Base-by-base conservation (phyloP, 2,888 invertebrate species). In the Platycnemis pennipes region DNA sequence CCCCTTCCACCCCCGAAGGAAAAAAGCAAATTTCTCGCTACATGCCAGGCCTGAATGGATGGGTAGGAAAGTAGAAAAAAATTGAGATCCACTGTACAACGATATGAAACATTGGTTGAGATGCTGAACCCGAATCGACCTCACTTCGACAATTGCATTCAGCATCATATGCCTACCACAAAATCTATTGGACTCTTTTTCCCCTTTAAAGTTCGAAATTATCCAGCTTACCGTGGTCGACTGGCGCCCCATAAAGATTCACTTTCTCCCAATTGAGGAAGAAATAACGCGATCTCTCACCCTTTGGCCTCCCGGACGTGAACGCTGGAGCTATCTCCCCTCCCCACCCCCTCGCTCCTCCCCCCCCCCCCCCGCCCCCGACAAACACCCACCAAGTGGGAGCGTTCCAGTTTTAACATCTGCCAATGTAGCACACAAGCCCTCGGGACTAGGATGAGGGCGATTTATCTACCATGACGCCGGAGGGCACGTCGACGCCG, bases 401-500 rank as follows among this genome's bases (percentile, higher is more conserved):
- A 77, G 77, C 11, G 31, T 37, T 77, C 77, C 37, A 77, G 77
- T 77, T 77, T 77, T 77, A 77, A 77, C 77, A 77, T 77, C 77
- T 77, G 77, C 77, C 77, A 77, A 77, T 77, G 77, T 77, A 26
- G 77, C 77, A 77, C 77, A 77, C 77, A 77, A 77, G 77, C 11
- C 37, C 37, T 77, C 37, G 77, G 37, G 77, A 77, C 3, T 31
- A 77, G 11, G 77, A 77, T 16, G 77, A 26, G 77, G 77, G 37
- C 37, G 31, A 77, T 77, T 77, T 77, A 37, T 77, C 77, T 37
- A 77, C 22, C 77, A n/a, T n/a, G 77, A 37, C 69, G 77, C 77
- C 37, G 3, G 37, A 77, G 37, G 77, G 77, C 26, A 53, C 2
- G 8, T 1, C 8, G 26, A 63, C n/a, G n/a, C n/a, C n/a, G n/a